These are phyloP conservation scores for Schrankia costaestrigalis DNA, from an alignment of 2,888 invertebrate species.

Conservation along the genomic window DNA sequence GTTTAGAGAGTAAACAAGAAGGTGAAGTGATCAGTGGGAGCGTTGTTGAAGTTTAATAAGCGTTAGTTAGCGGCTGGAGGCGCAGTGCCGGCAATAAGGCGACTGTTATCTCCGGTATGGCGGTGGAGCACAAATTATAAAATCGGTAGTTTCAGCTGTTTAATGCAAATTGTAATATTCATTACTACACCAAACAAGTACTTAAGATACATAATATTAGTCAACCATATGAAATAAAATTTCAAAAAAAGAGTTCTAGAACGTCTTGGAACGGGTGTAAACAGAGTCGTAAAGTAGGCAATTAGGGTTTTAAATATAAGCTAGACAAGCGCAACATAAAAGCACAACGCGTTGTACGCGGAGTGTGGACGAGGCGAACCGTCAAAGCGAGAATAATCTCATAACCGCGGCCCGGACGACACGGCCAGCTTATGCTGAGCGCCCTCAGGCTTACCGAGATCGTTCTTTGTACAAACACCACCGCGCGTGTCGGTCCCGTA, in stretches of 20 bases:
- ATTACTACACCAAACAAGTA: too few species aligned
- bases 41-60: conserved; percentile 80
- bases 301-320: conserved; percentile 63
- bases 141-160: conserved; percentile 29
- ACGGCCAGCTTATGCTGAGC: conserved; percentile 62
- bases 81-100: conserved; percentile 68
- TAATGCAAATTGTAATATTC: too few species aligned
- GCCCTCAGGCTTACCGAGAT: conserved; percentile 62
- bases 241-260: too few species aligned
- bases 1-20: conserved; percentile 77
- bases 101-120: conserved; percentile 72
- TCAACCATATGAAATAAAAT: too few species aligned
- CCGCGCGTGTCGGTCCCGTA: conserved; percentile 28
- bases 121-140: conserved; percentile 57
- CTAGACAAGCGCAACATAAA: conserved; percentile 49
- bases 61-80: conserved; percentile 70
- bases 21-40: conserved; percentile 77
- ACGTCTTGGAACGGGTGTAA: too few species aligned
- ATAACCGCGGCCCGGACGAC: conserved; percentile 68
- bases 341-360: conserved; percentile 55
- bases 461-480: conserved; percentile 61
- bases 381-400: conserved; percentile 76
- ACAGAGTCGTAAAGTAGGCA: conserved; percentile 54
- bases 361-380: conserved; percentile 49
- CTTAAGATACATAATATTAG: too few species aligned